Conservation (phyloP, 2,797 vertebrate species). For the Amblyraja radiata region DNA sequence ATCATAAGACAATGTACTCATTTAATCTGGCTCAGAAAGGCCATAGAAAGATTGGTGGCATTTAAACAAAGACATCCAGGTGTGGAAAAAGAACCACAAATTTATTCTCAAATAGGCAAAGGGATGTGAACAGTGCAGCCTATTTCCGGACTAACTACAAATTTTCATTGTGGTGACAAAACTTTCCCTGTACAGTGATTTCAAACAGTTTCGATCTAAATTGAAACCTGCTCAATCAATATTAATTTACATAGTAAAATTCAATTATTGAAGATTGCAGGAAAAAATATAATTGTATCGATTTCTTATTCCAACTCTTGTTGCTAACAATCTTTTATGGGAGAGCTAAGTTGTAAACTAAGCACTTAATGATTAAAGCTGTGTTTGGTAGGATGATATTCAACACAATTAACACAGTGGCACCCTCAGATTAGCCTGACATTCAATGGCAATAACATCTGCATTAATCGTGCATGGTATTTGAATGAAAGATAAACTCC, state of each 20-base stretch:
- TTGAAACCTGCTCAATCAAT: not conserved
- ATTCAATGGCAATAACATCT: not conserved
- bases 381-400: not conserved
- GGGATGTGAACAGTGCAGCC: not conserved
- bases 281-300: not conserved
- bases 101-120: not conserved
- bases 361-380: not conserved
- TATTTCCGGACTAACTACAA: not conserved
- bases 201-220: not conserved
- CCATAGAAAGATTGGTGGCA: not conserved
- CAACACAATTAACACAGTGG: not conserved
- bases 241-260: not conserved
- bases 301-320: slow-evolving; percentile 16
- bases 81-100: not conserved
- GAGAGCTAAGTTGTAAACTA: not conserved
- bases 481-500: not conserved
- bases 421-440: not conserved
- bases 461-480: not conserved
- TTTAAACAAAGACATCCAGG: not conserved
- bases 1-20: not conserved
- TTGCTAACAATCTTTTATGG: not conserved
- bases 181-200: not conserved
- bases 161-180: not conserved
- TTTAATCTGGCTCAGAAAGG: not conserved
- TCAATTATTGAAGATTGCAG: not conserved